Evolutionary conservation across 2,113 vertebrate species (phyloP).

Genomic region (Lamprologus speciosus): DNA sequence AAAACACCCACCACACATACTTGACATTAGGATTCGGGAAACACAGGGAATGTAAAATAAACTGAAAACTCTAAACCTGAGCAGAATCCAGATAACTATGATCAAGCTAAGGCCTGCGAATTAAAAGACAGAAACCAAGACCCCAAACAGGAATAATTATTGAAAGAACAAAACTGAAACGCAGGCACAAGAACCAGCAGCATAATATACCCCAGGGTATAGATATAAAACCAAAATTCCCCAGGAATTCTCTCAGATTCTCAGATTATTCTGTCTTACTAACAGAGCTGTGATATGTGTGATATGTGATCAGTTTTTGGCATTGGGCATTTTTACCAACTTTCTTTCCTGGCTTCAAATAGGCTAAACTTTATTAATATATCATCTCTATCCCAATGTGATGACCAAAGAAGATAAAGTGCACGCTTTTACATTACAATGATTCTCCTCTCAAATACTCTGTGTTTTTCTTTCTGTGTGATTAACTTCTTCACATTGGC

Average conservation of each 20-base stretch:
- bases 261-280: background rate
- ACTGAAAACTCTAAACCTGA: background rate
- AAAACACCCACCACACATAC: background rate
- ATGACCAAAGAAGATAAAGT: background rate
- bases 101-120: background rate
- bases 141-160: background rate
- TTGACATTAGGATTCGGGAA: background rate
- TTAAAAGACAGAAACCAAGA: background rate
- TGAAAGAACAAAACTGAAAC: background rate
- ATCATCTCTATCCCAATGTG: background rate
- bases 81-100: background rate
- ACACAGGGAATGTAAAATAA: background rate
- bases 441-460: background rate
- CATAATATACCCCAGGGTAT: background rate
- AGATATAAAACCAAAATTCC: background rate
- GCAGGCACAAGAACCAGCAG: background rate
- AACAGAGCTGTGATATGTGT: background rate
- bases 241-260: background rate
- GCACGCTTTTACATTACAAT: background rate
- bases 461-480: background rate
- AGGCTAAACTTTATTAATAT: background rate
- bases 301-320: background rate
- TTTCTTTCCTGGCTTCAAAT: background rate
- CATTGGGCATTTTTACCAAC: background rate
- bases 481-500: background rate